Evolutionary conservation across 2,888 invertebrate species (phyloP), one percentile per base, ranked within the genome.

Genomic region (Eueremaeus valkanovi): DNA sequence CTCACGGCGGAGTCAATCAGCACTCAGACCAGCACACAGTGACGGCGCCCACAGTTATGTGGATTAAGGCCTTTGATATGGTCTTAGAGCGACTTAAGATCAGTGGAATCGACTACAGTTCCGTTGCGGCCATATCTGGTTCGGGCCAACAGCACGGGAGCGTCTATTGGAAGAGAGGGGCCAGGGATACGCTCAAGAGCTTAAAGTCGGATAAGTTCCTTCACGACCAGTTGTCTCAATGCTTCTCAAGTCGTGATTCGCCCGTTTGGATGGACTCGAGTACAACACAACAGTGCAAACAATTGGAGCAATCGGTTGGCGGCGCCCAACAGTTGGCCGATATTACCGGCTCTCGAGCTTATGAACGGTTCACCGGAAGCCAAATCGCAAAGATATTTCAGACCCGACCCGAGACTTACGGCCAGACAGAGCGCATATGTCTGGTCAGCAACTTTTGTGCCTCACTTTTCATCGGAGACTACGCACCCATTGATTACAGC

Each of bases 261-360:
- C 97, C 98, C 0, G 89, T 96, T 21, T 98, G 98, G 98, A 94
- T 96, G 94, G 97, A 98, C 84, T 90, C 92, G 5, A 93, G 91
- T 79, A 94, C 89, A 79, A 87, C 87, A 0, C 84, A 85, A 51
- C 89, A 93, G 81, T 95, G 95, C 82, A 85, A 86, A 77, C 86
- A 89, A 78, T 84, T 98, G 77, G 96, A 97, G 84, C 87, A 89
- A 33, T 88, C 88, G 27, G 87, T 93, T 13, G 95, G 95, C 3
- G 95, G 92, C 3, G 83, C 90, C 24, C 85, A 88, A 85, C 92
- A 88, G 84, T 83, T 95, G 75, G 89, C 92, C 0, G 87, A 87
- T 81, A 87, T 92, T 73, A 95, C 94, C 8, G 95, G 95, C 0
- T 93, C 93, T 0, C 86, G 89, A 77, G 94, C 91, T 0, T 93